Conservation (phyloP, 2,113 vertebrate genomes). For the Gopherus flavomarginatus region DNA sequence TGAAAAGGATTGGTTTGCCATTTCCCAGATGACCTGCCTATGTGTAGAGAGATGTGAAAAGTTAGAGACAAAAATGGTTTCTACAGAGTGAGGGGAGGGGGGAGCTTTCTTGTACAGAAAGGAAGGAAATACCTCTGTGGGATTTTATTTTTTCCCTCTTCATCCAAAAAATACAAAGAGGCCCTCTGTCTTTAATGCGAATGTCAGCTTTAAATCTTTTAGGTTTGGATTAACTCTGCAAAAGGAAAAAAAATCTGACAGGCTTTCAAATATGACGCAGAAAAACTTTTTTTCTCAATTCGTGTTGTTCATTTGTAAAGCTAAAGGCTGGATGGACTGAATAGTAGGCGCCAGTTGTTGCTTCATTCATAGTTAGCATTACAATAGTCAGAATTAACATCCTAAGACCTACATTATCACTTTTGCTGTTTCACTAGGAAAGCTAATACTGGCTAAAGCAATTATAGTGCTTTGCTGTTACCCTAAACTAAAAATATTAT, state of each 20-base stretch:
- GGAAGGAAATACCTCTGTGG: conserved; percentile 89
- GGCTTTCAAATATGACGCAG: conserved; percentile 89
- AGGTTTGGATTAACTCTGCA: conserved; percentile 88
- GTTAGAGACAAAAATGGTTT: conserved; percentile 87
- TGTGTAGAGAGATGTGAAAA: conserved; percentile 84
- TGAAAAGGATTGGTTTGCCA: conserved; percentile 72
- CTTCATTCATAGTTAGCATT: conserved; percentile 86
- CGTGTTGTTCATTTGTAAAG: conserved; percentile 85
- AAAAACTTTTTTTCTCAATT: conserved; percentile 80
- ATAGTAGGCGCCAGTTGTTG: conserved; percentile 80
- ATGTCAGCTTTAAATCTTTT: conserved; percentile 89
- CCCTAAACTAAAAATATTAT: conserved; percentile 37
- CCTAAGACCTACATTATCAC: conserved; percentile 79
- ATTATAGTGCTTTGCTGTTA: conserved; percentile 52
- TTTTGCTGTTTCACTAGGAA: conserved; percentile 74
- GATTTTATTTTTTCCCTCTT: conserved; percentile 82
- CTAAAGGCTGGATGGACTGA: conserved; percentile 80
- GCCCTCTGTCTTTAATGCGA: conserved; percentile 84
- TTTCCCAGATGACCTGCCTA: conserved; percentile 85
- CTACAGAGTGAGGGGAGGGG: conserved; percentile 78
- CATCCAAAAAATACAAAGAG: conserved; percentile 87
- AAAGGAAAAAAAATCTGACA: conserved; percentile 85
- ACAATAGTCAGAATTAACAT: conserved; percentile 90
- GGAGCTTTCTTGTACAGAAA: conserved; percentile 83
- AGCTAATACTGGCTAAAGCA: conserved; percentile 54